These are phyloP conservation scores for Pomacea canaliculata DNA, from an alignment of 2,888 invertebrate genomes.

Conservation along the genomic window DNA sequence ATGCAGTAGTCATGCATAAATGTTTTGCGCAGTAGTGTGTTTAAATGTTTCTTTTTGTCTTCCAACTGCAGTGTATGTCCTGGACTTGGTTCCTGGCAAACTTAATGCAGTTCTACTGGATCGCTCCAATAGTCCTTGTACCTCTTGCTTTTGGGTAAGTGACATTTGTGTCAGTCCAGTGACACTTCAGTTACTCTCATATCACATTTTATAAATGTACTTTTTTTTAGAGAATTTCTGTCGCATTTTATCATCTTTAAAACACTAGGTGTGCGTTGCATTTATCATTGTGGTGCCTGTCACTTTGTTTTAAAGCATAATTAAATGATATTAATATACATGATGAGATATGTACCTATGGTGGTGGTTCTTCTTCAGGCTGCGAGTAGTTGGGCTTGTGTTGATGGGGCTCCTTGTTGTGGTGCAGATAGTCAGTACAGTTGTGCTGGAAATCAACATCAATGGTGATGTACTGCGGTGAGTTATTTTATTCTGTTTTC, in stretches of 20 bases:
- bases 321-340: no score
- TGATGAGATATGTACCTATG: no score
- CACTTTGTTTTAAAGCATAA: no score
- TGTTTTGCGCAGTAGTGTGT: no score
- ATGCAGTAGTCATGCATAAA: no score
- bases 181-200: no score
- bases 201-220: no score
- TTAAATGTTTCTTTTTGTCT: background rate
- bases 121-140: conserved; percentile 15
- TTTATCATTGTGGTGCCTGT: no score
- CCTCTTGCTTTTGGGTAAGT: conserved; percentile 16
- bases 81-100: conserved; percentile 24
- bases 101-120: conserved; percentile 27
- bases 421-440: background rate
- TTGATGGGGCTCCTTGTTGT: conserved; percentile 3
- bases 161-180: no score
- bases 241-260: no score
- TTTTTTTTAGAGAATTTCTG: no score
- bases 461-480: conserved; percentile 21
- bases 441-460: conserved; percentile 5
- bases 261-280: no score
- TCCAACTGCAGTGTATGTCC: conserved; percentile 20
- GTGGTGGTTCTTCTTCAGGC: background rate
- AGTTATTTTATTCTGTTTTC: background rate
- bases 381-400: conserved; percentile 9